A percentile compares a stretch with the other conserved stretches of the same genome.
Evolutionary conservation across 1,140 invertebrate species (phyloP).

Genomic region (Lithobius niger): DNA sequence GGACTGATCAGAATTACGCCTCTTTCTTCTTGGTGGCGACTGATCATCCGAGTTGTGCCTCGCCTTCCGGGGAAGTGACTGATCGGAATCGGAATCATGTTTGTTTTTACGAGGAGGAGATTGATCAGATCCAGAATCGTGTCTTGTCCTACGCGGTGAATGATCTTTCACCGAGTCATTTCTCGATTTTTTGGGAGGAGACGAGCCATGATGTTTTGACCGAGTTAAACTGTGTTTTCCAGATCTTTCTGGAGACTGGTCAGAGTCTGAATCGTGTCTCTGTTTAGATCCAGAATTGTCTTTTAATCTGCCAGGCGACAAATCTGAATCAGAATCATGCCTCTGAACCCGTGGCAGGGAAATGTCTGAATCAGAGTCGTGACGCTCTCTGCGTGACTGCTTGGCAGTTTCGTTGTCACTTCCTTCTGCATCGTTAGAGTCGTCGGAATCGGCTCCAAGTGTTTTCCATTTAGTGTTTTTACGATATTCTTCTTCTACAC

Average conservation of each 20-base stretch:
- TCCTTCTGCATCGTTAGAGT: neutral
- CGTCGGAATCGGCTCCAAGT: conserved; percentile 31
- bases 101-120: conserved; percentile 13
- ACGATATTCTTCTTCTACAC: conserved; percentile 44
- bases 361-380: conserved; percentile 18
- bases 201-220: no score
- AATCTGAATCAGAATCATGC: conserved; percentile 22
- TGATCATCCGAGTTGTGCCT: conserved; percentile 14
- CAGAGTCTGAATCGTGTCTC: neutral
- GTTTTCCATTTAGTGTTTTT: conserved; percentile 56
- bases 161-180: neutral
- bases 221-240: no score
- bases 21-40: conserved; percentile 19
- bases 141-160: neutral
- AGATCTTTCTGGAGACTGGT: no score
- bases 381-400: conserved; percentile 14
- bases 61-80: conserved; percentile 21
- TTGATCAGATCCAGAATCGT: conserved; percentile 22
- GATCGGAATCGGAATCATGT: neutral
- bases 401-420: neutral
- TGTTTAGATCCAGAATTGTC: no score
- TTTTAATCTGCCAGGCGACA: conserved; percentile 12
- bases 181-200: neutral
- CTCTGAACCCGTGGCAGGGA: conserved; percentile 13
- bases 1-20: conserved; percentile 18